Evolutionary conservation across 2,113 vertebrate genomes (phyloP).

Genomic region (Chlamydotis undulata): DNA sequence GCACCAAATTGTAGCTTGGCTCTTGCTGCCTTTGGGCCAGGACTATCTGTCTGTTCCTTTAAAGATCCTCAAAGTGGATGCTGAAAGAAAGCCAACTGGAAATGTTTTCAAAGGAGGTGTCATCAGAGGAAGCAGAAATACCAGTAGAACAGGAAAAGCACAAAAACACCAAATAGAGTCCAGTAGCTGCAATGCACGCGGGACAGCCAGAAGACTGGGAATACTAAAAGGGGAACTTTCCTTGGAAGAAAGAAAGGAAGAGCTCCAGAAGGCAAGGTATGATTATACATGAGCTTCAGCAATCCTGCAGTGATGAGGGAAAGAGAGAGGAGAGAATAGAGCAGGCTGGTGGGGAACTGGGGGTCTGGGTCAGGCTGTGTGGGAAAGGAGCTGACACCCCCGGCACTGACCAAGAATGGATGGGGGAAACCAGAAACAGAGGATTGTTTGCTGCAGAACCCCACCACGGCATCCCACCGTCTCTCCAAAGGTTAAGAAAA

Average conservation of each 20-base stretch:
- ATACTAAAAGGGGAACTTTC: neutral
- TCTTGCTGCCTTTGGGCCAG: neutral
- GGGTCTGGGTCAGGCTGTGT: neutral
- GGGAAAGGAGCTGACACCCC: neutral
- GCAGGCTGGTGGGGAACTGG: neutral
- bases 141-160: slow-evolving; percentile 47
- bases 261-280: slow-evolving; percentile 33
- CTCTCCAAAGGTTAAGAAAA: neutral
- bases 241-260: neutral
- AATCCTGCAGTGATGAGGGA: neutral
- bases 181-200: neutral
- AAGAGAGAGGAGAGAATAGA: neutral
- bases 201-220: neutral
- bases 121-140: neutral
- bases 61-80: neutral
- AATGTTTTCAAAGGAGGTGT: neutral
- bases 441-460: neutral
- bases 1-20: neutral
- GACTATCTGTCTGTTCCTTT: slow-evolving; percentile 27
- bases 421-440: neutral
- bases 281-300: neutral
- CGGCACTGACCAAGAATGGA: neutral
- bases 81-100: slow-evolving; percentile 12
- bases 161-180: neutral
- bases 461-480: neutral